Conservation (phyloP, 2,888 invertebrate species). For the Phragmatobia fuliginosa region DNA sequence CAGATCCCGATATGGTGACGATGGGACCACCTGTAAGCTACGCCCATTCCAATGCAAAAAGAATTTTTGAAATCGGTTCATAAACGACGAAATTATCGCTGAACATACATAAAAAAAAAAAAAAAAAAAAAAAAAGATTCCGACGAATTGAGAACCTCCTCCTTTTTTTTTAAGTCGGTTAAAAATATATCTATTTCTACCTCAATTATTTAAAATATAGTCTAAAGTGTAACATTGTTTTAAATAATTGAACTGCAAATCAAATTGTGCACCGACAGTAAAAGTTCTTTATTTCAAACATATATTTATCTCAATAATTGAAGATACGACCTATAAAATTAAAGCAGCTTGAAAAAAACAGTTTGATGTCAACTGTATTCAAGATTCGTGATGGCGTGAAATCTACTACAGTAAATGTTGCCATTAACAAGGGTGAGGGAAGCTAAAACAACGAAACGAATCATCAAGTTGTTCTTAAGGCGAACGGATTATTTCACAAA, state of each 20-base stretch:
- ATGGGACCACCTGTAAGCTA: no score
- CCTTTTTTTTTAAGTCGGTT: no score
- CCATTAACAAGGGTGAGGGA: conserved; percentile 35
- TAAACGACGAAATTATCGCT: no score
- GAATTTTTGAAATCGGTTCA: no score
- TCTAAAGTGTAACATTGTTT: background rate
- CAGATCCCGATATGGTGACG: no score
- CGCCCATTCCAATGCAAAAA: no score
- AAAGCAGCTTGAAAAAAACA: background rate
- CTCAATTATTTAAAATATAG: no score
- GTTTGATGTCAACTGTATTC: background rate
- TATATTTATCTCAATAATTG: background rate
- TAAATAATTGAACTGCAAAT: background rate
- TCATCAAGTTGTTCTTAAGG: conserved; percentile 60
- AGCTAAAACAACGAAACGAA: conserved; percentile 51
- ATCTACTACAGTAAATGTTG: conserved; percentile 26
- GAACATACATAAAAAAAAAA: no score
- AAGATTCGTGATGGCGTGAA: background rate
- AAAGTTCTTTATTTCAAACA: background rate
- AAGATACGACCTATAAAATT: background rate
- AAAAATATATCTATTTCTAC: no score
- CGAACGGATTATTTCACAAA: conserved; percentile 74
- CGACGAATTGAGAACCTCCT: no score
- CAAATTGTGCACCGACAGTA: background rate
- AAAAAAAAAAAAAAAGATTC: no score